phyloP scores from a whole-genome alignment of 1,140 invertebrate species.

The Maconellicoccus hirsutus region DNA sequence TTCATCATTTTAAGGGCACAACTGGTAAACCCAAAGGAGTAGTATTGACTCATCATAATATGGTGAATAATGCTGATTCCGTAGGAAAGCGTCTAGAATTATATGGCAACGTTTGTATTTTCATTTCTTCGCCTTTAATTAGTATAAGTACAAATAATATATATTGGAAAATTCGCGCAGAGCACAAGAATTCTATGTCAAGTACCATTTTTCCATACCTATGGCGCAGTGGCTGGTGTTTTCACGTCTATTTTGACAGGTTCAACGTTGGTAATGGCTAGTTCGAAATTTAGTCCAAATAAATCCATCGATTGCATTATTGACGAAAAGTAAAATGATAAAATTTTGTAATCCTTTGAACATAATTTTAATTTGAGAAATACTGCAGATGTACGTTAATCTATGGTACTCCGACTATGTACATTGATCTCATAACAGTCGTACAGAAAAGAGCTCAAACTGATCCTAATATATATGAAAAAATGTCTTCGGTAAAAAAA shows the following conservation, averaged over 20 bases:
- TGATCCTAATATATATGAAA: not conserved
- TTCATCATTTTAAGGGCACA: conserved; percentile 47
- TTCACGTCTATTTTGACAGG: conserved; percentile 50
- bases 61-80: conserved; percentile 87
- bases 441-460: conserved; percentile 18
- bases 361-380: not conserved
- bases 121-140: too few species aligned
- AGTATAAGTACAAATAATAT: too few species aligned
- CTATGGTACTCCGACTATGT: conserved; percentile 95
- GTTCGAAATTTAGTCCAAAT: conserved; percentile 52
- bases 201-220: conserved; percentile 87
- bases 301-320: conserved; percentile 51
- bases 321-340: conserved; percentile 50
- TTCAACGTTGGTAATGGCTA: conserved; percentile 55
- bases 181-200: too few species aligned
- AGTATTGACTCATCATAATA: conserved; percentile 63
- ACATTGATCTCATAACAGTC: conserved; percentile 55
- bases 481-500: conserved; percentile 33
- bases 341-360: not conserved
- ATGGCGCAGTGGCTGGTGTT: conserved; percentile 62
- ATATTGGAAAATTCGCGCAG: too few species aligned
- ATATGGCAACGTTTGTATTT: too few species aligned
- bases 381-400: conserved; percentile 55
- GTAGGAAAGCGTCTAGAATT: too few species aligned
- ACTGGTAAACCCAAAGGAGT: conserved; percentile 83